Evolutionary conservation across 2,888 invertebrate genomes (phyloP).

Genomic region (Rhingia campestris): DNA sequence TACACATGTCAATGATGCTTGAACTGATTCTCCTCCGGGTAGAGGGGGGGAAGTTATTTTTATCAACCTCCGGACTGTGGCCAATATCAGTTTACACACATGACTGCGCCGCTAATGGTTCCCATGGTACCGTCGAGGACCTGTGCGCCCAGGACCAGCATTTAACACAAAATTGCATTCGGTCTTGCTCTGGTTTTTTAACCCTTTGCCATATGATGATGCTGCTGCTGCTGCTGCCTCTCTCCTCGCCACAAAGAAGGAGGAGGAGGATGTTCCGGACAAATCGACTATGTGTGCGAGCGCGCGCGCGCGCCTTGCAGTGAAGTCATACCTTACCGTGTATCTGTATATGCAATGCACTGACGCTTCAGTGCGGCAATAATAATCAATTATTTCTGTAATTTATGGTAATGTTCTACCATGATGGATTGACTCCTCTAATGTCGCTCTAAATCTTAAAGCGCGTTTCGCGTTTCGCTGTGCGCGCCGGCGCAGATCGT

Average conservation of each 20-base stretch:
- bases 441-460: conserved; percentile 83
- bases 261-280: conserved; percentile 60
- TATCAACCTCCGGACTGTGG: conserved; percentile 46
- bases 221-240: conserved; percentile 7
- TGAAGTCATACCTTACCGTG: conserved; percentile 19
- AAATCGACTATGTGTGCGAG: conserved; percentile 49
- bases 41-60: conserved; percentile 44
- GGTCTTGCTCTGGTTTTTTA: conserved; percentile 68
- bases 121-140: conserved; percentile 52
- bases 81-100: conserved; percentile 66
- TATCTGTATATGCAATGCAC: conserved; percentile 25
- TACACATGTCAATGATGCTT: conserved; percentile 67
- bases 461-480: conserved; percentile 72
- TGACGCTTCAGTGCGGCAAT: conserved; percentile 76
- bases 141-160: conserved; percentile 39
- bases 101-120: conserved; percentile 63
- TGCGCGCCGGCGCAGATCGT: conserved; percentile 8
- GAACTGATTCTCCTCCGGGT: not conserved
- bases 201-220: conserved; percentile 45
- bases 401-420: conserved; percentile 83
- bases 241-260: conserved; percentile 40
- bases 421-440: conserved; percentile 83
- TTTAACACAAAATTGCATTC: conserved; percentile 69
- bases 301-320: conserved; percentile 2
- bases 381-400: conserved; percentile 83